Base-by-base conservation (phyloP, 2,888 invertebrate genomes). In the Scaptomyza flava region DNA sequence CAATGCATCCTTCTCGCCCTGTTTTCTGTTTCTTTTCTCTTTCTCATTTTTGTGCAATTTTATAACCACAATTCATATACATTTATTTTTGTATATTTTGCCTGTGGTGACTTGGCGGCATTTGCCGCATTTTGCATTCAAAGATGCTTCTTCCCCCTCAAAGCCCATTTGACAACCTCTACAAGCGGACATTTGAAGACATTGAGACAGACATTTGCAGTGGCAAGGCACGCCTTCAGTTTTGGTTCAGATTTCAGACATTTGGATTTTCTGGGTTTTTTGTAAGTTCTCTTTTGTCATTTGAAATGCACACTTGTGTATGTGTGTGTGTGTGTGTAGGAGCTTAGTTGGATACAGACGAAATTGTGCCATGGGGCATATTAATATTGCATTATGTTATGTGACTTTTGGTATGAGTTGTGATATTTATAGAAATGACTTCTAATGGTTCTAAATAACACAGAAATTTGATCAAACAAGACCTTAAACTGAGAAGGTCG, bases 51-150 rank as follows among this genome's bases (percentile, higher is more conserved):
- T 53, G 47, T 20, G 23, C 58, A 60, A 58, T 46, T 61, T 64
- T 58, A 47, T 60, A 63, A 47, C 69, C 58, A 56, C 74, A 74
- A 54, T 77, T 72, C 51, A 64, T 27, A 27, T 36, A 30, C 6
- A 31, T 62, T 7, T 14, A 14, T 38, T 59, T 69, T 36, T 62
- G 31, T 71, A 23, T 60, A n/a, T 72, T 59, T 54, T 12, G 8
- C 85, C 70, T 60, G 70, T 56, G 77, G 87, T 68, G 50, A 65
- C 62, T 77, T 66, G 77, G 34, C 51, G 64, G 64, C 77, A 71
- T 70, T 71, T 74, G 60, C 71, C 58, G 71, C 66, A 51, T 67
- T 67, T 67, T 75, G 62, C 56, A 47, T 62, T 56, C 17, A 70
- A 48, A 69, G 58, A 20, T 65, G 52, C 50, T 65, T 54, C 47